These are phyloP conservation scores for Pimpla rufipes DNA, from an alignment of 2,888 invertebrate species.

Conservation along the genomic window DNA sequence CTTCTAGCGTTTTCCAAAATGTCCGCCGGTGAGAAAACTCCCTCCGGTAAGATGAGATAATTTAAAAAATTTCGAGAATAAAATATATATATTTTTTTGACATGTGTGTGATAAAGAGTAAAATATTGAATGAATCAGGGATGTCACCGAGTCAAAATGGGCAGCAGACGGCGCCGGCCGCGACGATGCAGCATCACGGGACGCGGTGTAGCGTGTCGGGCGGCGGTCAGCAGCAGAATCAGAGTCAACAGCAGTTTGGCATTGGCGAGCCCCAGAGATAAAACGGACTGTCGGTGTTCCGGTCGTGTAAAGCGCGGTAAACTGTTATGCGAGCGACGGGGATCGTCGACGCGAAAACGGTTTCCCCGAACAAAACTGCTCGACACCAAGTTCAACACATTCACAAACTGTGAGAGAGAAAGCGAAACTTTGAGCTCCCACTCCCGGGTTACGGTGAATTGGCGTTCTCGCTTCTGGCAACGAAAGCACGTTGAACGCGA, in stretches of 20 bases:
- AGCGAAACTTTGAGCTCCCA: not conserved
- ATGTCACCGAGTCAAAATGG: constrained; percentile 85
- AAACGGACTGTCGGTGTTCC: constrained; percentile 79
- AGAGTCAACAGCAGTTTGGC: constrained; percentile 83
- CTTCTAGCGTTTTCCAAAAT: constrained; percentile 95
- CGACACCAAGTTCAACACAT: constrained; percentile 25
- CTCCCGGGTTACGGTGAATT: not conserved
- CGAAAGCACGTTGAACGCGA: not conserved
- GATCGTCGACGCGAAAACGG: constrained; percentile 34
- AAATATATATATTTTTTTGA: not conserved
- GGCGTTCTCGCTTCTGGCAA: constrained; percentile 4
- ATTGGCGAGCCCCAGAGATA: constrained; percentile 85
- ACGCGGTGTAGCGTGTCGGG: constrained; percentile 82
- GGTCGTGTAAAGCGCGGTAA: constrained; percentile 72
- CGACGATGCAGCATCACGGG: constrained; percentile 85
- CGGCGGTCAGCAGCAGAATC: constrained; percentile 81
- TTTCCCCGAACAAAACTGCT: not conserved
- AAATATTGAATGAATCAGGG: constrained; percentile 75
- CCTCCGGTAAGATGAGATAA: constrained; percentile 81
- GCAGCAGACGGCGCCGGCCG: constrained; percentile 84
- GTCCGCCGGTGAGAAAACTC: constrained; percentile 89
- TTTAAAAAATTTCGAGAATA: not conserved
- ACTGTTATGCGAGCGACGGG: constrained; percentile 26
- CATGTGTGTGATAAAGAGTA: not conserved
- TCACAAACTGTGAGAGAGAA: constrained; percentile 9